phyloP scores from a whole-genome alignment of 2,797 vertebrate species.

The Perodicticus potto region DNA sequence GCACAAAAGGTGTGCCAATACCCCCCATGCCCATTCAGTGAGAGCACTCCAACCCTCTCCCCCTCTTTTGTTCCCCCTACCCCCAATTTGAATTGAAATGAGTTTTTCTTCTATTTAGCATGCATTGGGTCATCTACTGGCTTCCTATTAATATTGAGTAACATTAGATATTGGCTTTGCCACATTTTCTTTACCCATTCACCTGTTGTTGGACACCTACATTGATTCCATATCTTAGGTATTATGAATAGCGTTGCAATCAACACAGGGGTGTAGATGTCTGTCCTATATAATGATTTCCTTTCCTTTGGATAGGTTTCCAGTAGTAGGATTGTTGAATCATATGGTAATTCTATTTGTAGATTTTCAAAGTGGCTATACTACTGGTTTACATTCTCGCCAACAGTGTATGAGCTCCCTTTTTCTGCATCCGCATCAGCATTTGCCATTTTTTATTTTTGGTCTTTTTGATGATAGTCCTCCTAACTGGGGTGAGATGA shows the following conservation, averaged over 20 bases:
- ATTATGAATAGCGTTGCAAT: not conserved
- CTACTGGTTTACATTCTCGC: not conserved
- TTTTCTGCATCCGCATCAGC: not conserved
- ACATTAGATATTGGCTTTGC: too few relatives aligned
- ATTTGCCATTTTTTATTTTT: not conserved
- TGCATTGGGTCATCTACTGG: too few relatives aligned
- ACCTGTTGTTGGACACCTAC: not conserved
- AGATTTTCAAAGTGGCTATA: not conserved
- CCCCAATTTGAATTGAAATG: too few relatives aligned
- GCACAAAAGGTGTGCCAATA: too few relatives aligned
- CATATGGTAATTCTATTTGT: not conserved
- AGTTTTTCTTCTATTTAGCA: too few relatives aligned
- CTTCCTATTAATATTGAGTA: too few relatives aligned
- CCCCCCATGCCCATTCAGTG: too few relatives aligned
- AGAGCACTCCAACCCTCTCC: too few relatives aligned
- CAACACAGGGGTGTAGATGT: not conserved
- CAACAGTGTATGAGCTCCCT: not conserved
- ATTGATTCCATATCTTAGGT: not conserved
- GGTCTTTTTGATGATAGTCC: not conserved
- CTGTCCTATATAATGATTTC: not conserved
- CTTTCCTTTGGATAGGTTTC: not conserved
- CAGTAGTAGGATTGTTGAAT: not conserved
- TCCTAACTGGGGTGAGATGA: not conserved
- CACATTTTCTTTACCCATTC: not conserved
- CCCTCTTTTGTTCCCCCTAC: too few relatives aligned